Base-by-base conservation (phyloP, 1,140 invertebrate species). In the Idris sp. region DNA sequence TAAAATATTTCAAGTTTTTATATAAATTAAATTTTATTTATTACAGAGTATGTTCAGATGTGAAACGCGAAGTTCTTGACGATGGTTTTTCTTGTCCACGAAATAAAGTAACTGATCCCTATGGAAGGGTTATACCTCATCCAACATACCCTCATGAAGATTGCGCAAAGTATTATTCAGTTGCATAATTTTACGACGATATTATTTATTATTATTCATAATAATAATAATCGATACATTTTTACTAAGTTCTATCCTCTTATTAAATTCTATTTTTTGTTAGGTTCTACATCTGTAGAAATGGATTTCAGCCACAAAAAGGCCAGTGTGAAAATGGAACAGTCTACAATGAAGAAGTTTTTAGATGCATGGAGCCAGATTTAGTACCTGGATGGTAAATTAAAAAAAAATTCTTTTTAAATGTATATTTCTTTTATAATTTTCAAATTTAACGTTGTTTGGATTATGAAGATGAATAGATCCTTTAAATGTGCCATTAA, bases 121-220 rank as follows among this genome's bases (percentile, higher is more conserved):
- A 91, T 53, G 93, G 92, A 9, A 89, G 92, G 46, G 89, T 90
- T 6, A 84, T 94, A 0, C 93, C 93, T 0, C 93, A 96, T 83
- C 93, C 94, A 0, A 94, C 93, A 0, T 95, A 93, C 86, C 90
- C 93, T 2, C 93, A 95, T 84, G 92, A 93, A 25, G 94, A 96
- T 81, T 96, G 94, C 80, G 91, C 93, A 72, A 94, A 93, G 79
- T 95, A 95, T 85, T 96, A 95, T 87, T n/a, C n/a, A n/a, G n/a
- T n/a, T n/a, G n/a, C n/a, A n/a, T n/a, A n/a, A n/a, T n/a, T n/a
- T n/a, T n/a, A n/a, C n/a, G n/a, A n/a, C n/a, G n/a, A n/a, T n/a
- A n/a, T n/a, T n/a, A n/a, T n/a, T n/a, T n/a, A n/a, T n/a, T n/a
- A n/a, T n/a, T n/a, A n/a, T n/a, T n/a, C n/a, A n/a, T n/a, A n/a